Evolutionary conservation across 2,113 vertebrate species (phyloP).

Genomic region (Delphinapterus leucas): DNA sequence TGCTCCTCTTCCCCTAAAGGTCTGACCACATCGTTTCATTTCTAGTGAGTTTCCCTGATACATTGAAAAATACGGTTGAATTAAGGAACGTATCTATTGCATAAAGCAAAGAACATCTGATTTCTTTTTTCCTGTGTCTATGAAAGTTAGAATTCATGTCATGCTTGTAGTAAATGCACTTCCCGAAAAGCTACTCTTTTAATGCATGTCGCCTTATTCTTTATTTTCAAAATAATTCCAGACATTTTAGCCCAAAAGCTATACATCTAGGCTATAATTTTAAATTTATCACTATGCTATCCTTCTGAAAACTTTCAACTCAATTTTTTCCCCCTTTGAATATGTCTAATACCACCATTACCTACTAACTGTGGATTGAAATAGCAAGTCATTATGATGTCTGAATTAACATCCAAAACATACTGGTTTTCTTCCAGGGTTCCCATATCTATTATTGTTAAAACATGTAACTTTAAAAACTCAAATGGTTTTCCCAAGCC

Average conservation of each 20-base stretch:
- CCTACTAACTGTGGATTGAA: conserved; percentile 31
- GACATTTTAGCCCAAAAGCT: conserved; percentile 10
- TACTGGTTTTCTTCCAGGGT: conserved; percentile 56
- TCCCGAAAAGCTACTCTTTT: not conserved
- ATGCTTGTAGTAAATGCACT: not conserved
- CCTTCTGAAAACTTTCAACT: conserved; percentile 25
- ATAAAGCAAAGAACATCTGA: not conserved
- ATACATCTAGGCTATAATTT: not conserved
- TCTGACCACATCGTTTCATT: not conserved
- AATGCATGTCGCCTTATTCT: not conserved
- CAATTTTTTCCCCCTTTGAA: not conserved
- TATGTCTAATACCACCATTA: conserved; percentile 31
- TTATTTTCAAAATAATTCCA: conserved; percentile 35
- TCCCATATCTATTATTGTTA: conserved; percentile 59
- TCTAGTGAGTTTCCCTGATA: not conserved
- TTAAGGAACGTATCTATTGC: not conserved
- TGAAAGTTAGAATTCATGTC: not conserved
- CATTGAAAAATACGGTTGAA: not conserved
- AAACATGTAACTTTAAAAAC: conserved; percentile 57
- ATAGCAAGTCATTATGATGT: conserved; percentile 50
- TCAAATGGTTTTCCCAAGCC: conserved; percentile 65
- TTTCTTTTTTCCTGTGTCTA: not conserved
- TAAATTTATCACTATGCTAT: conserved; percentile 30
- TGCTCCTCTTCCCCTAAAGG: not conserved
- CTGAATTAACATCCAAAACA: conserved; percentile 58